Conservation (phyloP, 2,797 vertebrate species). For the Ambastaia sidthimunki region DNA sequence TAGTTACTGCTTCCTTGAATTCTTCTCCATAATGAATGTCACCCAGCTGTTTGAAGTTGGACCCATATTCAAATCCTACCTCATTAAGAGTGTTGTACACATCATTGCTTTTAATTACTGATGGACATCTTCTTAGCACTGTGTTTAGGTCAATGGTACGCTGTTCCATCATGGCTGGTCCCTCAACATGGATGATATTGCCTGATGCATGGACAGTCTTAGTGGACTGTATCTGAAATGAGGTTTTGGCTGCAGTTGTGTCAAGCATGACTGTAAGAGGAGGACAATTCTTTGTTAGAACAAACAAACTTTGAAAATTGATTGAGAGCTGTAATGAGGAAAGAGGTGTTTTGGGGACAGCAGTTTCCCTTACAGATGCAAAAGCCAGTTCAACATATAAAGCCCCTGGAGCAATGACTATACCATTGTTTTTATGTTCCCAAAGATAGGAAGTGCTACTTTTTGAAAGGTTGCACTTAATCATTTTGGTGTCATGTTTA, state of each 20-base stretch:
- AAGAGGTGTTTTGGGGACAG: slow-evolving; percentile 74
- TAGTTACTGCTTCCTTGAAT: slow-evolving; percentile 82
- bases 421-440: slow-evolving; percentile 83
- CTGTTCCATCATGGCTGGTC: slow-evolving; percentile 70
- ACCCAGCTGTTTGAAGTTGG: slow-evolving; percentile 78
- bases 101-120: slow-evolving; percentile 68
- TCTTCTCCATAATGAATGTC: slow-evolving; percentile 79
- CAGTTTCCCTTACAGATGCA: slow-evolving; percentile 75
- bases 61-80: slow-evolving; percentile 84
- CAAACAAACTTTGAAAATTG: slow-evolving; percentile 77
- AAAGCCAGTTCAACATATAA: slow-evolving; percentile 84
- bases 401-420: slow-evolving; percentile 82
- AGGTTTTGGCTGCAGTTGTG: slow-evolving; percentile 55
- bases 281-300: slow-evolving; percentile 73
- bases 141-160: slow-evolving; percentile 70
- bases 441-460: slow-evolving; percentile 74
- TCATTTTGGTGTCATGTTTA: slow-evolving; percentile 66
- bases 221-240: slow-evolving; percentile 81
- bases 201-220: slow-evolving; percentile 77
- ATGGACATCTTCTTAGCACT: slow-evolving; percentile 77
- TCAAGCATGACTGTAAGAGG: slow-evolving; percentile 76
- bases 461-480: slow-evolving; percentile 73
- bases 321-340: slow-evolving; percentile 76
- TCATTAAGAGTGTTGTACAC: slow-evolving; percentile 78
- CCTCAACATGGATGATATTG: slow-evolving; percentile 62